Evolutionary conservation across 2,797 vertebrate genomes (phyloP), one percentile per base, ranked within the genome.

Genomic region (Momotus momota): DNA sequence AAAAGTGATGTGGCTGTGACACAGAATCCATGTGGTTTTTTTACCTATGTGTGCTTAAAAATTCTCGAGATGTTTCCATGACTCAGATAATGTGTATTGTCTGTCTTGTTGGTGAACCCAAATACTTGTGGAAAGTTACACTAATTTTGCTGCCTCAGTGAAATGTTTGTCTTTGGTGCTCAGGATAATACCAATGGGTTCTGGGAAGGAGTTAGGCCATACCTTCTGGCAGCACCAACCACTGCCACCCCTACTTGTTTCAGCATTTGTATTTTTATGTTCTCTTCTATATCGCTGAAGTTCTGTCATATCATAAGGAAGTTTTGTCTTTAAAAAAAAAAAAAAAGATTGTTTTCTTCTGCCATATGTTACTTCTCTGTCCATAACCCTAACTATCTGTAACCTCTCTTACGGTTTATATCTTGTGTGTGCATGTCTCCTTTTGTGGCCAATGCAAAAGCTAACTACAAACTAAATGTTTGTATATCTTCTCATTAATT

Each of bases 31-130:
- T 35, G 35, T 35, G 35, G 35, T 7, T 35, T 35, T 35, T 35
- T 35, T 35, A n/a, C 12, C 18, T 55, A 4, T 29, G 48, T 22
- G 10, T 16, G 14, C 55, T 81, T 48, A 22, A 54, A 80, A 57
- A 75, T 77, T 83, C 75, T 60, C 64, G 8, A 5, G 40, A 78
- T 86, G 73, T 57, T 72, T 49, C 29, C 22, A 6, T 60, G n/a
- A 33, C 65, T 84, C 3, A 2, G 54, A 9, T 71, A 17, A 29
- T 0, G 0, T 41, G 7, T 45, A 1, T 72, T 52, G 48, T 54
- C 40, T 75, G 85, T 6, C 57, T 54, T 66, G 58, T 20, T 45
- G 23, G 51, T 82, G 46, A 86, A 86, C 48, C 46, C 71, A 14
- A 69, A 49, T 49, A 4, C 10, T 48, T 67, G 1, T 45, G 61